A percentile compares a stretch with the other conserved stretches of the same genome.
phyloP scores from a whole-genome alignment of 2,888 invertebrate species.

The Clostera curtula region DNA sequence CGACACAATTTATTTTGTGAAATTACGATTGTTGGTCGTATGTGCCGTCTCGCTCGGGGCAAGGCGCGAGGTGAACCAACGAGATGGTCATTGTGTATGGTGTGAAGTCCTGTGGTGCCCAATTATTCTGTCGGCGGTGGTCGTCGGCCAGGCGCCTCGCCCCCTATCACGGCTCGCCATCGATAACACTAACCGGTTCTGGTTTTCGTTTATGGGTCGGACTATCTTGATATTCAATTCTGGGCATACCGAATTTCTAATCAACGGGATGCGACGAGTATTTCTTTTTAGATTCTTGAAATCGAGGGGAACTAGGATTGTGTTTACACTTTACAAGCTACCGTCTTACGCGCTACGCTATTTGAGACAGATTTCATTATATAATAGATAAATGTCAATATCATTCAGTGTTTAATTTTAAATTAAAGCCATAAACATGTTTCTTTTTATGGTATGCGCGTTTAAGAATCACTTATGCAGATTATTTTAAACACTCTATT shows the following conservation, averaged over 20 bases:
- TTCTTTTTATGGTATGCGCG: too few relatives aligned
- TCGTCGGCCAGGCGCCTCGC: slow-evolving; percentile 63
- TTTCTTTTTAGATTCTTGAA: slow-evolving; percentile 19
- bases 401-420: too few relatives aligned
- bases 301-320: too few relatives aligned
- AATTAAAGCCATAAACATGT: too few relatives aligned
- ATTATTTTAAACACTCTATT: too few relatives aligned
- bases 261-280: slow-evolving; percentile 22
- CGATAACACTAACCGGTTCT: slow-evolving; percentile 66
- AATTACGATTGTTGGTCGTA: slow-evolving; percentile 27
- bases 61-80: slow-evolving; percentile 9
- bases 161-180: slow-evolving; percentile 70
- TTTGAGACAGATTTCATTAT: too few relatives aligned
- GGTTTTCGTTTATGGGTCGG: slow-evolving; percentile 59
- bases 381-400: too few relatives aligned
- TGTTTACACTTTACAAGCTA: too few relatives aligned
- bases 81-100: slow-evolving; percentile 42
- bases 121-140: slow-evolving; percentile 69
- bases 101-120: slow-evolving; percentile 73
- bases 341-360: too few relatives aligned
- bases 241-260: slow-evolving; percentile 33
- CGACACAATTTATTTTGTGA: slow-evolving; percentile 43
- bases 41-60: slow-evolving; percentile 24
- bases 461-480: too few relatives aligned
- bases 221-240: slow-evolving; percentile 36